A percentile compares a stretch with the other conserved stretches of the same genome.
Evolutionary conservation across 2,888 invertebrate species (phyloP).

Genomic region (Agrilus biguttatus): DNA sequence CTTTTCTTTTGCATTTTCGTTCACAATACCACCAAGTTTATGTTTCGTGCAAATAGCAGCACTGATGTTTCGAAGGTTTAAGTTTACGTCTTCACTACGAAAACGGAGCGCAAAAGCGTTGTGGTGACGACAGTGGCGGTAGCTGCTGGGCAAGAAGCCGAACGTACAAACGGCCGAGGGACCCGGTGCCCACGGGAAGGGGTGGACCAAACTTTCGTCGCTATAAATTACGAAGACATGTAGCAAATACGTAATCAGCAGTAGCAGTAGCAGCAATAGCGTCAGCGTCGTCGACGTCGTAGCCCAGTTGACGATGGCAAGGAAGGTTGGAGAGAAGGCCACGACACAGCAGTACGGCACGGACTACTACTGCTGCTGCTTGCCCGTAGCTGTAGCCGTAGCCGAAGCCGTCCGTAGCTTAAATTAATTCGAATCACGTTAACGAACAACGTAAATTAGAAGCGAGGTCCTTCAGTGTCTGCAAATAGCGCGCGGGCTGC

Average conservation of each 20-base stretch:
- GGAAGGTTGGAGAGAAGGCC: too few relatives aligned
- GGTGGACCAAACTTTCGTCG: conserved; percentile 14
- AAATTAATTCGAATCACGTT: conserved; percentile 33
- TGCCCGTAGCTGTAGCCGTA: conserved; percentile 1
- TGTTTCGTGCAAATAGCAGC: too few relatives aligned
- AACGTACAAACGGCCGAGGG: background rate
- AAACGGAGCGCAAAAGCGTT: too few relatives aligned
- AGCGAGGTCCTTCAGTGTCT: conserved; percentile 22
- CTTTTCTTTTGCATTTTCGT: too few relatives aligned
- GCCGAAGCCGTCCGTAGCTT: conserved; percentile 15
- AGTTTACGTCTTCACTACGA: too few relatives aligned
- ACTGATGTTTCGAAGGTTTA: too few relatives aligned
- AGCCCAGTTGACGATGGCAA: too few relatives aligned
- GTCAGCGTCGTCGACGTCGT: conserved; percentile 1
- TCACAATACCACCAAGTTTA: too few relatives aligned
- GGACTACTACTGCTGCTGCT: background rate
- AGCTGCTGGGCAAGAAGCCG: background rate
- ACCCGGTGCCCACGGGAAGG: background rate
- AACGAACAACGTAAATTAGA: conserved; percentile 31
- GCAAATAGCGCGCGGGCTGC: conserved; percentile 23
- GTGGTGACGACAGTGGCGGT: too few relatives aligned
- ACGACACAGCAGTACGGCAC: too few relatives aligned
- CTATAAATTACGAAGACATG: conserved; percentile 29
- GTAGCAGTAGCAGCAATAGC: too few relatives aligned
- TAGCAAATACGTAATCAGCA: conserved; percentile 30